Conservation (phyloP, 2,797 vertebrate genomes). For the Diglossa cyanea region DNA sequence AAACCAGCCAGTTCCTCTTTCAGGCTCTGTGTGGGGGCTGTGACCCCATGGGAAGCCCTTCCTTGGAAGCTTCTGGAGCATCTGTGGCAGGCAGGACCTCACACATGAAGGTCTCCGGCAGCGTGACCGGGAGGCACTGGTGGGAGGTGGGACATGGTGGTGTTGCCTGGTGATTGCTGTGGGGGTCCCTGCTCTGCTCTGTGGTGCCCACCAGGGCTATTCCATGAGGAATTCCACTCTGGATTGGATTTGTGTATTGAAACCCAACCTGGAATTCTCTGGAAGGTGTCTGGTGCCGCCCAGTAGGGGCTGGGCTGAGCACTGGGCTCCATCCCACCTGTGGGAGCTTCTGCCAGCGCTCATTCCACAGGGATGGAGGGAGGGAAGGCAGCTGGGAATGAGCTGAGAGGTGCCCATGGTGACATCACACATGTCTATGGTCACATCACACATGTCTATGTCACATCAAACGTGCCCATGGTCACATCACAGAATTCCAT, state of each 20-base stretch:
- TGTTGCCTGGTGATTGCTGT: accelerated
- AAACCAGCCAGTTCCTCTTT: neutral
- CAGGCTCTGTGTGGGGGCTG: neutral
- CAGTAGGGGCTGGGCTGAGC: neutral
- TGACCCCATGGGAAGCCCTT: accelerated
- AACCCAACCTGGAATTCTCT: neutral
- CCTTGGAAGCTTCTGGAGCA: neutral
- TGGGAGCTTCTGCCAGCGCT: accelerated
- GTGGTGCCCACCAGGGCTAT: accelerated
- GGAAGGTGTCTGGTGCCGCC: neutral
- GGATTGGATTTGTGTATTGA: neutral
- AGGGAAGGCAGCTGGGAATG: neutral
- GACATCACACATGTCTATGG: accelerated
- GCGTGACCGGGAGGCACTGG: accelerated
- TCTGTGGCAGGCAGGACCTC: neutral
- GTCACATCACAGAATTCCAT: accelerated
- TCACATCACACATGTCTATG: accelerated
- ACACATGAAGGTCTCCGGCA: accelerated
- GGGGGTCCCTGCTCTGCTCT: neutral
- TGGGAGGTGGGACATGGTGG: neutral
- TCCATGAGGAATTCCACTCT: neutral
- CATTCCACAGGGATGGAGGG: accelerated
- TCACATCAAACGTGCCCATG: accelerated
- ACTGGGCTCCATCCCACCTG: accelerated
- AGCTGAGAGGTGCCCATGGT: neutral